Percentiles rank a stretch among this genome's conserved stretches.
Conservation (phyloP, 64 coral and sea anemone genomes). For the Porites australiensis region DNA sequence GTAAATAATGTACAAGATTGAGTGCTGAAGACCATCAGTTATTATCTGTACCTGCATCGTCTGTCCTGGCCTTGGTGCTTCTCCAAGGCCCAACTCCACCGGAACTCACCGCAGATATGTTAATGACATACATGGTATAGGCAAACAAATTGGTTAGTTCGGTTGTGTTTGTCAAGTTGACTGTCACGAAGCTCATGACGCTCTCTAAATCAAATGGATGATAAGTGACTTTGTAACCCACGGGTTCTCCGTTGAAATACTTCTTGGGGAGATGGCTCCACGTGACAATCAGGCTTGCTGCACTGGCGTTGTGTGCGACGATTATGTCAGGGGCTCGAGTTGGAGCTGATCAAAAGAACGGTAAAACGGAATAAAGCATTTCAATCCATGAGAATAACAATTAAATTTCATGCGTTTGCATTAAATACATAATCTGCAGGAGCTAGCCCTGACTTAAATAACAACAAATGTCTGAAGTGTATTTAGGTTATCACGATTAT, state of each 20-base stretch:
- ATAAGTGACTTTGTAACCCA: not conserved
- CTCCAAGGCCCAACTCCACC: not conserved
- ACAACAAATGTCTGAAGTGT: too few relatives aligned
- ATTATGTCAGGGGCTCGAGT: not conserved
- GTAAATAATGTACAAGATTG: not conserved
- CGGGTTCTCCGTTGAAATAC: not conserved
- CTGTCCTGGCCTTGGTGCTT: not conserved
- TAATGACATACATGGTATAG: not conserved
- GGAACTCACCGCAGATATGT: not conserved
- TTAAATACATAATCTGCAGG: too few relatives aligned
- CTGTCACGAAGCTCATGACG: not conserved
- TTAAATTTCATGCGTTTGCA: too few relatives aligned
- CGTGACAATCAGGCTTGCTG: not conserved
- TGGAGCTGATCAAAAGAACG: not conserved
- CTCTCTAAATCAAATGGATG: not conserved
- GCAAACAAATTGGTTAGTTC: not conserved
- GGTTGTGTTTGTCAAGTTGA: not conserved
- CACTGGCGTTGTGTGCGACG: not conserved
- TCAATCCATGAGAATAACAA: too few relatives aligned
- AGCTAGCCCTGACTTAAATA: too few relatives aligned
- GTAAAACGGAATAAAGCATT: too few relatives aligned
- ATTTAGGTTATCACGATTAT: too few relatives aligned
- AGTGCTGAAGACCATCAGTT: not conserved
- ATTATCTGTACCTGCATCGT: not conserved
- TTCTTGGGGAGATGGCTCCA: constrained; percentile 1